Conservation (phyloP, 2,888 invertebrate species). For the Busseola fusca region DNA sequence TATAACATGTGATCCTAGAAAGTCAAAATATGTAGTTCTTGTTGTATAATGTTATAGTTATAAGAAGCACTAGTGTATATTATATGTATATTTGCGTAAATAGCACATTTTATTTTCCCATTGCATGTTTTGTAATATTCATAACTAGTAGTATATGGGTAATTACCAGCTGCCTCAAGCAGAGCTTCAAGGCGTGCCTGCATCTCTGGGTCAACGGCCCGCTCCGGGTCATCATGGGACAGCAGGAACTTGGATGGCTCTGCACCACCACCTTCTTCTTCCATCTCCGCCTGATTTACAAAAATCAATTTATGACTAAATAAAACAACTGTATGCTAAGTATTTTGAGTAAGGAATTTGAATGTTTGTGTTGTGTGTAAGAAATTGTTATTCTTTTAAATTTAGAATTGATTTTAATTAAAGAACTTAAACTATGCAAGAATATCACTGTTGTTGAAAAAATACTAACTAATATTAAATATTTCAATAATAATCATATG, state of each 20-base stretch:
- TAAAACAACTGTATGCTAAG: not conserved
- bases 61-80: not conserved
- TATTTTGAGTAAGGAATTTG: not conserved
- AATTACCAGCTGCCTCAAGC: conserved; percentile 95
- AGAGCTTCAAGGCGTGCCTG: conserved; percentile 97
- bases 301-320: conserved; percentile 14
- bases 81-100: not conserved
- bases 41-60: not conserved
- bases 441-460: conserved; percentile 1
- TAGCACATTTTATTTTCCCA: not conserved
- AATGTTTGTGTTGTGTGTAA: conserved; percentile 1
- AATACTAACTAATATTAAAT: conserved; percentile 30
- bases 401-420: conserved; percentile 13
- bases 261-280: conserved; percentile 84
- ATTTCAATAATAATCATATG: conserved; percentile 36
- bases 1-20: not conserved
- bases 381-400: conserved; percentile 6
- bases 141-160: not conserved
- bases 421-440: conserved; percentile 12
- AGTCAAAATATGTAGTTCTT: conserved; percentile 1
- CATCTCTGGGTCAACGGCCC: conserved; percentile 94
- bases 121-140: conserved; percentile 4
- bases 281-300: conserved; percentile 85
- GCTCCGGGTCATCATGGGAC: conserved; percentile 90
- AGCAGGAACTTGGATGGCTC: conserved; percentile 87